Evolutionary conservation across 2,888 invertebrate genomes (phyloP).

Genomic region (Sinopyrophorus schimmeli): DNA sequence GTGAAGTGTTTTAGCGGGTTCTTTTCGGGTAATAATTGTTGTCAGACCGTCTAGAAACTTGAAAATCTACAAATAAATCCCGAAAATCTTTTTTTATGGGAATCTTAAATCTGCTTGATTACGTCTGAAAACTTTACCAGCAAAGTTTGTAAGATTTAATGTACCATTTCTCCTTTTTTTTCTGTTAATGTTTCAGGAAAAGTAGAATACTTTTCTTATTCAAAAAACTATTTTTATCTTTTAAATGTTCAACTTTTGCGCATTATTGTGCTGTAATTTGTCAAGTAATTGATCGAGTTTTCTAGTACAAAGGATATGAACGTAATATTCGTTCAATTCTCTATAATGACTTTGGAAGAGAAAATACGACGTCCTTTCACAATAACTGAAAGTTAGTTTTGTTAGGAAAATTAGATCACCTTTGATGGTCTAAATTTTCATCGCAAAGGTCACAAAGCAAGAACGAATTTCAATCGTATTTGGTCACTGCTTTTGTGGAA

Average conservation of each 20-base stretch:
- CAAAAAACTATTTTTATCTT: too few relatives aligned
- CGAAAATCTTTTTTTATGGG: neutral
- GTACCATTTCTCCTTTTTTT: neutral
- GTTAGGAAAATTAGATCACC: constrained; percentile 6
- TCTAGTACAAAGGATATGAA: neutral
- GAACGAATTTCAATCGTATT: neutral
- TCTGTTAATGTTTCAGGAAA: neutral
- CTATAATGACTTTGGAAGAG: neutral
- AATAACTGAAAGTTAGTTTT: neutral
- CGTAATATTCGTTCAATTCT: neutral
- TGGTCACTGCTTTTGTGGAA: neutral
- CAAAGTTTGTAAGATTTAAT: neutral
- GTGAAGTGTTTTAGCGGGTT: too few relatives aligned
- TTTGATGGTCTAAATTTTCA: too few relatives aligned
- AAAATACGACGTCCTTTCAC: neutral
- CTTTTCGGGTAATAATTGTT: constrained; percentile 1
- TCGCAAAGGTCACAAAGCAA: neutral
- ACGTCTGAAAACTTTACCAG: neutral
- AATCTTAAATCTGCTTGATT: neutral
- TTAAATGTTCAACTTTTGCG: neutral
- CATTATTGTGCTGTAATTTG: neutral
- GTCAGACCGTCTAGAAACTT: neutral
- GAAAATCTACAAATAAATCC: neutral
- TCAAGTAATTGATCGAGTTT: too few relatives aligned
- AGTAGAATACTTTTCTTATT: too few relatives aligned